Base-by-base conservation (phyloP, 2,113 vertebrate genomes). In the Tichodroma muraria region DNA sequence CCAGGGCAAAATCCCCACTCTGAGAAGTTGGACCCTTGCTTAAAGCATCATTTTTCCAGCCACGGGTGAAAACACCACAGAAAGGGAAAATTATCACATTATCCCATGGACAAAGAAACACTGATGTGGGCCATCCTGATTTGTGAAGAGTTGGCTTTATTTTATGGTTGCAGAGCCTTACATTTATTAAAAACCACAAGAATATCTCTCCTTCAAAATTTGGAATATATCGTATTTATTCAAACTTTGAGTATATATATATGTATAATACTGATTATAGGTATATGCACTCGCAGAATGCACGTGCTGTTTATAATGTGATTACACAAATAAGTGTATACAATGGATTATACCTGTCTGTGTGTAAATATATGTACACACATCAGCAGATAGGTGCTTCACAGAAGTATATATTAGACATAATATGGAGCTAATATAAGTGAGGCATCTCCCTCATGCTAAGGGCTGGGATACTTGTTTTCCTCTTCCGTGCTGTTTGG, bases 401-500 rank as follows among this genome's bases (percentile, higher is more conserved):
- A 95, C 94, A 97, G 94, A 96, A 95, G 95, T 93, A 89, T 82
- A 97, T 77, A 89, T 69, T 79, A 89, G 75, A 91, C 89, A 94
- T 54, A 85, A 91, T 82, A 91, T 56, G 64, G 53, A 81, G 91
- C 89, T 94, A 53, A 69, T 88, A 8, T 84, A 89, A 95, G 84
- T 61, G 85, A 95, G 85, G 85, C 79, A 94, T 75, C 79, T 96
- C 93, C 94, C 96, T 95, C 88, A 91, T 78, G 89, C 95, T 97
- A 97, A 93, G 91, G 96, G 91, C 85, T 97, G 96, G 91, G 89
- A 66, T 54, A 95, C 89, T 94, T 42, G 91, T 93, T 96, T 91
- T 97, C 95, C 95, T 97, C 95, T 97, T 97, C 96, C 20, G 93
- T 94, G 95, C 96, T 95, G 91, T 97, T 97, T 96, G 96, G 95